Base-by-base conservation (phyloP, 2,888 invertebrate species). In the Pelosia muscerda region DNA sequence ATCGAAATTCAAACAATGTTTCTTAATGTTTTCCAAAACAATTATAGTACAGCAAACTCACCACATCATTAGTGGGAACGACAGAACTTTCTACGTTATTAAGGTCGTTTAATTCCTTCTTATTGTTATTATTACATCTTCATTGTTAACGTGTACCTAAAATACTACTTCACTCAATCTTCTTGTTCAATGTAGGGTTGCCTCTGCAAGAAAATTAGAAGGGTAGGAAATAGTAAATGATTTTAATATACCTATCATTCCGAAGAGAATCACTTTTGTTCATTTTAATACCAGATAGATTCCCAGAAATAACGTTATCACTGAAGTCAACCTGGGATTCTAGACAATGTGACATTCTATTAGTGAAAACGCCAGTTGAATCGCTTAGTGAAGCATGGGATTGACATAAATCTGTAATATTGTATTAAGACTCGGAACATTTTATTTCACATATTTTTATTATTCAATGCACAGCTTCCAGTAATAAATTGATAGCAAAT, bases 81-180 rank as follows among this genome's bases (percentile, higher is more conserved):
- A 72, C 75, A 64, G 65, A 65, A 60, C 54, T 60, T 38, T 34
- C 10, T 15, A 38, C 56, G 56, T 61, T 65, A 56, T 65, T 68
- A 68, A 56, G 65, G 19, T 23, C 34, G n/a, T 64, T 65, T 61
- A 68, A 68, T 71, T 80, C 76, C 71, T 65, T 73, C 76, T 75
- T 73, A 78, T 80, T 78, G 78, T 80, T 78, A 78, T 80, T 78
- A 80, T 78, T 78, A 69, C 76, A 75, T 71, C 71, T 73, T 66
- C 62, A 56, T 73, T 71, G 68, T 69, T 74, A 66, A 71, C 67
- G 56, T 72, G 69, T 73, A 78, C 78, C 78, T 78, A 71, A 54
- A 80, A 71, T 71, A 69, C 56, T 80, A 73, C 70, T 80, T 78
- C 71, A 68, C 65, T 77, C 69, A 75, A 74, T 77, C 69, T 79